These are phyloP conservation scores for Doryteuthis pealeii DNA, from an alignment of 1,140 invertebrate species.

Conservation along the genomic window DNA sequence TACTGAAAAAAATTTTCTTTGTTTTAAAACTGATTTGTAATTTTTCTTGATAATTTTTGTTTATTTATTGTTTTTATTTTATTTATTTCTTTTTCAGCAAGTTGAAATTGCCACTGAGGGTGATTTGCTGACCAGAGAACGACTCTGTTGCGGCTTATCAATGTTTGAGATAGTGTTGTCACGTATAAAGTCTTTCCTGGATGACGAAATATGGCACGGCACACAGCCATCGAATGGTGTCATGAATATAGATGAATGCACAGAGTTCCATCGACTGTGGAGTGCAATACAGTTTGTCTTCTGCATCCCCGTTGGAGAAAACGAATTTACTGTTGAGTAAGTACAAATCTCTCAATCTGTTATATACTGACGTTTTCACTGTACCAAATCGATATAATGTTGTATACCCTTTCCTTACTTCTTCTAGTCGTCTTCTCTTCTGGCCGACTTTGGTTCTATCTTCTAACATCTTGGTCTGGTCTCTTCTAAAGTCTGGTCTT, in stretches of 20 bases:
- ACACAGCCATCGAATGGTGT: constrained; percentile 84
- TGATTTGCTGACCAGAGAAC: constrained; percentile 92
- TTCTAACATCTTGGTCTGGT: too few species aligned
- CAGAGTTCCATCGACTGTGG: constrained; percentile 97
- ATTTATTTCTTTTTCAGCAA: constrained; percentile 45
- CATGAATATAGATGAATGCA: constrained; percentile 95
- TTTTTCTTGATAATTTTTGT: too few species aligned
- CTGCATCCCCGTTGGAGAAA: constrained; percentile 95
- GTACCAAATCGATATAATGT: too few species aligned
- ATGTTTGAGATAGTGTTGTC: constrained; percentile 95
- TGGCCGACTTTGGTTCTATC: too few species aligned
- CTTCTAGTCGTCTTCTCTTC: too few species aligned
- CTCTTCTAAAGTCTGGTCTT: too few species aligned
- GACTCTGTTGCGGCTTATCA: constrained; percentile 96
- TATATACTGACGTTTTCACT: too few species aligned
- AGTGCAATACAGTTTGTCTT: constrained; percentile 98
- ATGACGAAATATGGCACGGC: constrained; percentile 88
- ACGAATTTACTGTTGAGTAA: constrained; percentile 95
- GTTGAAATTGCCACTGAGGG: constrained; percentile 72
- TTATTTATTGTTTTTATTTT: too few species aligned
- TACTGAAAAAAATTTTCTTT: too few species aligned
- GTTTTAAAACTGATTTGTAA: too few species aligned
- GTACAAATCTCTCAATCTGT: constrained; percentile 52
- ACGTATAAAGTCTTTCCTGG: constrained; percentile 79
- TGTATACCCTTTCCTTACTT: too few species aligned